Percentiles rank a stretch among this genome's conserved stretches.
Evolutionary conservation across 2,888 invertebrate genomes (phyloP).

Genomic region (Carterocephalus palaemon): DNA sequence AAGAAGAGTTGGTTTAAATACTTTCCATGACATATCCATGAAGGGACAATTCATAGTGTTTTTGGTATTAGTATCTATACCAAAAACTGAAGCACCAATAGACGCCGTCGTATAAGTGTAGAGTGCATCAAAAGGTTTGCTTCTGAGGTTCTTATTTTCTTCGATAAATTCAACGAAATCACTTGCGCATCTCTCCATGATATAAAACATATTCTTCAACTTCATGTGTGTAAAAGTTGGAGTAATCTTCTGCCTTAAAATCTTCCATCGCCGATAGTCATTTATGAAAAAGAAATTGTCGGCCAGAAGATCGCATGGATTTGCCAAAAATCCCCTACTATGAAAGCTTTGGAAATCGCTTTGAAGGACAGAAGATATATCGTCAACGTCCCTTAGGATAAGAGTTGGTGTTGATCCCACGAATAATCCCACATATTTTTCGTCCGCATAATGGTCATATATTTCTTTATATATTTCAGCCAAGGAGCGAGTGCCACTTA

Average conservation of each 20-base stretch:
- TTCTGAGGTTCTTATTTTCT: conserved; percentile 34
- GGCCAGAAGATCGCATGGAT: conserved; percentile 47
- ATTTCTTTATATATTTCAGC: conserved; percentile 27
- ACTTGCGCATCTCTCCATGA: conserved; percentile 49
- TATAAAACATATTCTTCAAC: conserved; percentile 60
- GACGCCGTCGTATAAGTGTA: conserved; percentile 54
- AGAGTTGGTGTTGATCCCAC: conserved; percentile 43
- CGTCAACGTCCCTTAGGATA: conserved; percentile 48
- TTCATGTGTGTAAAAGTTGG: conserved; percentile 58
- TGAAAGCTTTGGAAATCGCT: conserved; percentile 54
- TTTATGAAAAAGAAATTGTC: conserved; percentile 53
- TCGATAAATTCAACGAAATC: conserved; percentile 50
- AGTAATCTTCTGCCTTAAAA: conserved; percentile 56
- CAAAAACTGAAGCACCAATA: conserved; percentile 62
- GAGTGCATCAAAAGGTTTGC: conserved; percentile 45
- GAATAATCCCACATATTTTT: conserved; percentile 44
- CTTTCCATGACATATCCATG: conserved; percentile 48
- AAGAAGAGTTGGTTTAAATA: conserved; percentile 36
- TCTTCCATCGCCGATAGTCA: conserved; percentile 55
- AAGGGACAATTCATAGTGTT: conserved; percentile 59
- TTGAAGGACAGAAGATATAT: conserved; percentile 49
- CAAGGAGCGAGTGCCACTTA: conserved; percentile 23
- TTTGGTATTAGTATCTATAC: conserved; percentile 52
- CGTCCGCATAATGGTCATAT: conserved; percentile 31
- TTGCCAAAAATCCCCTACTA: conserved; percentile 46